Evolutionary conservation across 2,888 invertebrate genomes (phyloP).

Genomic region (Caenorhabditis doughertyi): DNA sequence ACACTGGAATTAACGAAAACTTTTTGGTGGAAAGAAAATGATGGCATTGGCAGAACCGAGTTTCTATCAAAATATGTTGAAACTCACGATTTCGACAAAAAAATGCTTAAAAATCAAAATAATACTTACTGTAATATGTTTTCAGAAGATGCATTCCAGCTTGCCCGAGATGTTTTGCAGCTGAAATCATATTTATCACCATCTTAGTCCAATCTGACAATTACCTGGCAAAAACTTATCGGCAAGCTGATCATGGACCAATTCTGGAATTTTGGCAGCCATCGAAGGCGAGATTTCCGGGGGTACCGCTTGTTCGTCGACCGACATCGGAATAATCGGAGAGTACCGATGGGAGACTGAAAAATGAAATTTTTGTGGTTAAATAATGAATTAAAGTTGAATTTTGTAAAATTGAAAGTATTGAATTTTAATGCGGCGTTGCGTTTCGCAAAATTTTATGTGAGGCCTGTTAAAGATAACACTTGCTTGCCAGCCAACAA

Average conservation of each 20-base stretch:
- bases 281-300: constrained; percentile 46
- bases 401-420: background rate
- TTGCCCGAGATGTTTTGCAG: constrained; percentile 63
- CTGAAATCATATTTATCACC: constrained; percentile 12
- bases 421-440: constrained; percentile 4
- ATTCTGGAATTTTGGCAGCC: constrained; percentile 59
- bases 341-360: constrained; percentile 59
- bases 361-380: constrained; percentile 4
- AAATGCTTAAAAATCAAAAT: background rate
- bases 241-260: constrained; percentile 64
- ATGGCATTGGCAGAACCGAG: too few relatives aligned
- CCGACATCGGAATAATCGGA: constrained; percentile 58
- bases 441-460: constrained; percentile 19
- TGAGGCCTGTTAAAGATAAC: constrained; percentile 35
- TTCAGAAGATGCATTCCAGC: constrained; percentile 65
- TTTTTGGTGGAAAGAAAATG: too few relatives aligned
- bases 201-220: background rate
- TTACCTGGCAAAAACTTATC: constrained; percentile 67
- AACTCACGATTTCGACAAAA: too few relatives aligned
- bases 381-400: constrained; percentile 16
- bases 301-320: constrained; percentile 57
- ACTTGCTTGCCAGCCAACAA: background rate
- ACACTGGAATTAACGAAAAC: constrained; percentile 32
- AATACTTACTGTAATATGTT: constrained; percentile 60
- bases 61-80: too few relatives aligned